Conservation (phyloP, 1,140 invertebrate species). For the Drosophila sp. region DNA sequence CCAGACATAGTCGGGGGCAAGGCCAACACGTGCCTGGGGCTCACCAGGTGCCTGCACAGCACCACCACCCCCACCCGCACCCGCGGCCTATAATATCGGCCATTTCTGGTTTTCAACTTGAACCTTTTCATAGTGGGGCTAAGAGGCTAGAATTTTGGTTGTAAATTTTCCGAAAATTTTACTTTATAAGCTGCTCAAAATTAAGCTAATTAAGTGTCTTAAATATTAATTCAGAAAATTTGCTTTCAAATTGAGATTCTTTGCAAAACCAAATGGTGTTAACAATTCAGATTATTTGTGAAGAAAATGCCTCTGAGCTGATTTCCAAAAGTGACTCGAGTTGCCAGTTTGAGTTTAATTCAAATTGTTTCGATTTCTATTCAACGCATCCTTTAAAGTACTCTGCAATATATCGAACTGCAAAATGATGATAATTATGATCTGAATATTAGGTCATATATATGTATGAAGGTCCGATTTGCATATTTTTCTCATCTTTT, state of each 20-base stretch:
- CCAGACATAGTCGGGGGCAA: conserved; percentile 57
- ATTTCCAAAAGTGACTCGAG: too few relatives aligned
- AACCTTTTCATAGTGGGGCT: conserved; percentile 40
- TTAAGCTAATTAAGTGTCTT: conserved; percentile 7
- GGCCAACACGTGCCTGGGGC: conserved; percentile 67
- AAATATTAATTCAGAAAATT: conserved; percentile 1
- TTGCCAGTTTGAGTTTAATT: too few relatives aligned
- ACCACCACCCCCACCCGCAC: neutral
- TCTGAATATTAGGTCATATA: too few relatives aligned
- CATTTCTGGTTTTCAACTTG: conserved; percentile 43
- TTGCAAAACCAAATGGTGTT: neutral
- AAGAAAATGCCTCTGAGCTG: too few relatives aligned
- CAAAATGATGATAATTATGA: too few relatives aligned
- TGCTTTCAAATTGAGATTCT: neutral
- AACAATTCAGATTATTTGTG: too few relatives aligned
- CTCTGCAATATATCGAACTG: too few relatives aligned
- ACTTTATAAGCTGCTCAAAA: neutral
- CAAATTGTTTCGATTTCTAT: too few relatives aligned
- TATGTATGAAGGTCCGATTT: too few relatives aligned
- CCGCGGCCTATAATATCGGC: conserved; percentile 49
- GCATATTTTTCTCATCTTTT: too few relatives aligned
- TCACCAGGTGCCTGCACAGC: conserved; percentile 6
- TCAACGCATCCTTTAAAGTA: too few relatives aligned
- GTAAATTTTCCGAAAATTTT: conserved; percentile 1
- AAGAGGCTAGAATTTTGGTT: conserved; percentile 29